These are phyloP conservation scores for Nomada ferruginata DNA, from an alignment of 2,888 invertebrate genomes.

Conservation along the genomic window DNA sequence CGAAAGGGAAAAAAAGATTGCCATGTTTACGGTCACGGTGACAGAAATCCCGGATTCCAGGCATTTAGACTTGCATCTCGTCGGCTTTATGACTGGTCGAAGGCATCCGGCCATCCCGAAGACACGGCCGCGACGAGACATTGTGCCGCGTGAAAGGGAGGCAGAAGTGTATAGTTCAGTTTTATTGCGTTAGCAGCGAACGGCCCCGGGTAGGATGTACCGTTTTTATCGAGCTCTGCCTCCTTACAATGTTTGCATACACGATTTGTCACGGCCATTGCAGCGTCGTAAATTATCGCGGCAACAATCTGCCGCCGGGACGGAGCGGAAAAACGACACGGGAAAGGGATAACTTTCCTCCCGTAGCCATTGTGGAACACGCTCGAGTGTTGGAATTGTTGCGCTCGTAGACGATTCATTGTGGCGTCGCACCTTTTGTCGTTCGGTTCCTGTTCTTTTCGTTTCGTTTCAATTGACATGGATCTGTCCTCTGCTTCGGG, in stretches of 20 bases:
- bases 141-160: slow-evolving; percentile 53
- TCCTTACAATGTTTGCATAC: slow-evolving; percentile 81
- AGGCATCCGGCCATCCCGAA: slow-evolving; percentile 26
- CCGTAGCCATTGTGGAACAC: background rate
- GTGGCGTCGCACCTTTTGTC: background rate
- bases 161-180: slow-evolving; percentile 75
- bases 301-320: slow-evolving; percentile 52
- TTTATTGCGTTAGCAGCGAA: slow-evolving; percentile 77
- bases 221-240: slow-evolving; percentile 78
- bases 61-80: slow-evolving; percentile 54
- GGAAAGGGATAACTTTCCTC: slow-evolving; percentile 38
- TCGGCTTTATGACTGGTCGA: slow-evolving; percentile 64
- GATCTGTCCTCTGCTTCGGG: background rate
- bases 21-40: slow-evolving; percentile 47
- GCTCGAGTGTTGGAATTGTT: background rate
- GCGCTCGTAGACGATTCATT: background rate
- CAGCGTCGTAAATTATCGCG: slow-evolving; percentile 79
- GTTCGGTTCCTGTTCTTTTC: background rate
- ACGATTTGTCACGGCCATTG: slow-evolving; percentile 82
- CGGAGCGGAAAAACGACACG: slow-evolving; percentile 19
- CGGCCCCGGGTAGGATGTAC: slow-evolving; percentile 66
- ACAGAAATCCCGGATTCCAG: slow-evolving; percentile 47
- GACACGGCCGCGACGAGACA: slow-evolving; percentile 31
- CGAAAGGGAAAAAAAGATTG: slow-evolving; percentile 27
- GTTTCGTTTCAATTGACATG: background rate